Evolutionary conservation across 2,113 vertebrate species (phyloP).

Genomic region (Cynocephalus volans): DNA sequence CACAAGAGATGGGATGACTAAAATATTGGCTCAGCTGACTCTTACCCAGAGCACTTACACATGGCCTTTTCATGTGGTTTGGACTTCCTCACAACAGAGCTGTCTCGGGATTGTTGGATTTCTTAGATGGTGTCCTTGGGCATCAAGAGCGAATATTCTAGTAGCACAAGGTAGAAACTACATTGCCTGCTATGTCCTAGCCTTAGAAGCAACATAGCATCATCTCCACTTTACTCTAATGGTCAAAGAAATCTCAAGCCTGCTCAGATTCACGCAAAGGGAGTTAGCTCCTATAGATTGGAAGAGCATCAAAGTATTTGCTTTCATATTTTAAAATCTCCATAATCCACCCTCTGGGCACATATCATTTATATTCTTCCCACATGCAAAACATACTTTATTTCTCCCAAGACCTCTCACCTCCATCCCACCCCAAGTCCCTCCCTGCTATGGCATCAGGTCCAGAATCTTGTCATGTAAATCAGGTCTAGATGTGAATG

Average conservation of each 20-base stretch:
- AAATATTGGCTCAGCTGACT: neutral
- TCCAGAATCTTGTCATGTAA: neutral
- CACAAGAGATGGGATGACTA: neutral
- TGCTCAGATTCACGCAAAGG: neutral
- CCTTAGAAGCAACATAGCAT: neutral
- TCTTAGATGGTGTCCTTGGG: neutral
- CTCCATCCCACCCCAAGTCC: neutral
- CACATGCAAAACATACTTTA: neutral
- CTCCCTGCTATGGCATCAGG: neutral
- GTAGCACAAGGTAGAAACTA: neutral
- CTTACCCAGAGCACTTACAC: neutral
- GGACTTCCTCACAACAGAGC: neutral
- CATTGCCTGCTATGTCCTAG: neutral
- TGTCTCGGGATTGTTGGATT: neutral
- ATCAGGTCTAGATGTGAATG: neutral
- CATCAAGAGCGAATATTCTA: neutral
- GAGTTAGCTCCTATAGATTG: neutral
- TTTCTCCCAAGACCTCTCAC: neutral
- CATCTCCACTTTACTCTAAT: neutral
- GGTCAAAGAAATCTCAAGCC: neutral
- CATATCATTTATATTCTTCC: neutral
- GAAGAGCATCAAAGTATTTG: neutral
- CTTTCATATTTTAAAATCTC: neutral
- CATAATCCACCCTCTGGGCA: neutral
- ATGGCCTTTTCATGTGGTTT: neutral